A percentile compares a stretch with the other conserved stretches of the same genome.
Evolutionary conservation across 2,888 invertebrate species (phyloP).

Genomic region (Diploptera punctata): DNA sequence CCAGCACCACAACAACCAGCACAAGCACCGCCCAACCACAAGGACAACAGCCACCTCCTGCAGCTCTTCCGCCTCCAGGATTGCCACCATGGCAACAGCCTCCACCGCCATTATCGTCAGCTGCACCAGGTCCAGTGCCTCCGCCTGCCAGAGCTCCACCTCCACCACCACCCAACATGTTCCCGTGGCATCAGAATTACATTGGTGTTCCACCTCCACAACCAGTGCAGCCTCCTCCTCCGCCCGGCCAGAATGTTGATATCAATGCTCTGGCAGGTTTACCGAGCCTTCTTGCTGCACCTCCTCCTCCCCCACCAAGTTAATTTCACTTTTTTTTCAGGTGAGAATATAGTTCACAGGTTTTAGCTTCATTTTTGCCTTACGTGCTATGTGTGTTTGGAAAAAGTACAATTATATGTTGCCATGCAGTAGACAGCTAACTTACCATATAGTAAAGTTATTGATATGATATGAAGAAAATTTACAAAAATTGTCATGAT

Average conservation of each 20-base stretch:
- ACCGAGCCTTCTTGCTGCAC: conserved; percentile 66
- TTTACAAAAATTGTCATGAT: no score
- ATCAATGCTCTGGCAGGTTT: conserved; percentile 58
- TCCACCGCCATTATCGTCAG: conserved; percentile 48
- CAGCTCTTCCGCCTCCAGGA: conserved; percentile 49
- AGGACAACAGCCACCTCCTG: conserved; percentile 42
- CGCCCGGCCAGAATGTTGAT: conserved; percentile 41
- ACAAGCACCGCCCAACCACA: conserved; percentile 42
- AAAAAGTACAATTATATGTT: no score
- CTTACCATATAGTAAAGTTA: no score
- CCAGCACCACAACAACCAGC: conserved; percentile 49
- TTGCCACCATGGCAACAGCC: conserved; percentile 59
- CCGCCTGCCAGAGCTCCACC: conserved; percentile 57
- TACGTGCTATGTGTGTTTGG: no score
- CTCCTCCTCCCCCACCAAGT: conserved; percentile 72
- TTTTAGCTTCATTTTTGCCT: no score
- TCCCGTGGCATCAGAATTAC: conserved; percentile 42
- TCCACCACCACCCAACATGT: conserved; percentile 46
- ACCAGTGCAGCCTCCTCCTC: conserved; percentile 47
- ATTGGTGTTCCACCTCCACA: conserved; percentile 45
- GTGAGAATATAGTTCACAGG: no score
- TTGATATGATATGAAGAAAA: no score
- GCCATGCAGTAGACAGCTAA: no score
- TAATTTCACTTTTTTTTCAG: no score
- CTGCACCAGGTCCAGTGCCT: conserved; percentile 58